These are phyloP conservation scores for Phengaris alcon DNA, from an alignment of 2,888 invertebrate species.

Conservation along the genomic window DNA sequence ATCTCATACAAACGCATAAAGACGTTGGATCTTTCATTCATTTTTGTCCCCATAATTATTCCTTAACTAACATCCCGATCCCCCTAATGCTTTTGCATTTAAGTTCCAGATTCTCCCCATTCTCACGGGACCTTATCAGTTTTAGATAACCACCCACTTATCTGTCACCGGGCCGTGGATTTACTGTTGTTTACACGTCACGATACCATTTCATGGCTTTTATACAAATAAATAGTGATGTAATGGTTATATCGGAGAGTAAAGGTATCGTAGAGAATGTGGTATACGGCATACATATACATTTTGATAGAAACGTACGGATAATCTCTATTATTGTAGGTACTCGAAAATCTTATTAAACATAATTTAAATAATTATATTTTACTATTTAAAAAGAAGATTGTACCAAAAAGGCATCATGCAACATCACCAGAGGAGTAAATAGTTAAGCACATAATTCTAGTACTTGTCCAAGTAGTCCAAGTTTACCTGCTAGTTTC, in stretches of 20 bases:
- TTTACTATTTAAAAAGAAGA: no score
- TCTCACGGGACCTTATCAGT: conserved; percentile 58
- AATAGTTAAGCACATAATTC: no score
- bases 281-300: background rate
- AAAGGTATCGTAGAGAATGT: background rate
- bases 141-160: conserved; percentile 66
- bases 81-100: background rate
- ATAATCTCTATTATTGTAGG: background rate
- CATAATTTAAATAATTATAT: background rate
- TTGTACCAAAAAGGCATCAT: no score
- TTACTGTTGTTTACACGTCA: conserved; percentile 40
- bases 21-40: background rate
- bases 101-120: conserved; percentile 35
- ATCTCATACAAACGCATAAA: background rate
- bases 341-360: background rate
- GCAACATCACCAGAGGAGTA: no score
- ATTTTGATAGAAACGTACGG: background rate
- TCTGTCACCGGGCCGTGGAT: conserved; percentile 55
- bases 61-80: background rate
- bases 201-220: conserved; percentile 6
- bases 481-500: no score
- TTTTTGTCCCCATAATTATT: background rate
- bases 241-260: background rate
- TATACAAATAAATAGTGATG: conserved; percentile 4
- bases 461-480: no score